Evolutionary conservation across 2,888 invertebrate genomes (phyloP).

Genomic region (Taphrorychus bicolor): DNA sequence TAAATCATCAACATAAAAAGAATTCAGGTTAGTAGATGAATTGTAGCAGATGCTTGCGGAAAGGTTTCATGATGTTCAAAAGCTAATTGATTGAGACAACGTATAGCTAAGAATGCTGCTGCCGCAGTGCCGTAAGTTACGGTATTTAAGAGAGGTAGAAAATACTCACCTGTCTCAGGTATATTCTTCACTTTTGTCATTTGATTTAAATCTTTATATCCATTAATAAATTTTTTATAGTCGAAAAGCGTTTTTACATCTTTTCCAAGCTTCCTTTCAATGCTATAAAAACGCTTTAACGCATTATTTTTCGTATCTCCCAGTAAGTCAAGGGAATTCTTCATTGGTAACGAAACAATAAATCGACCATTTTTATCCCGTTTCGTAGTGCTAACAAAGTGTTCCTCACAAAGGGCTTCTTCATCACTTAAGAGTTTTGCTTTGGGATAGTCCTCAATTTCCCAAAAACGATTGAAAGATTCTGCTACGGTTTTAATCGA

Average conservation of each 20-base stretch:
- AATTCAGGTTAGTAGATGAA: too few relatives aligned
- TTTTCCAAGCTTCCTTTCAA: conserved; percentile 8
- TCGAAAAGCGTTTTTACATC: too few relatives aligned
- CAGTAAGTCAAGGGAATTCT: neutral
- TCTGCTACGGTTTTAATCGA: conserved; percentile 9
- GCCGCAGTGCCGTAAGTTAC: conserved; percentile 1
- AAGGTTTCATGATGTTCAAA: neutral
- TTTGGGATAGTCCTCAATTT: conserved; percentile 10
- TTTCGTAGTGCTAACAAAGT: neutral
- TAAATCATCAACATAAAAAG: neutral
- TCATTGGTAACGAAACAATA: conserved; percentile 7
- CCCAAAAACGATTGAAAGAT: conserved; percentile 7
- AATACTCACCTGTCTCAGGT: conserved; percentile 26
- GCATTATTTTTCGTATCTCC: conserved; percentile 11
- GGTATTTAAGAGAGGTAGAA: conserved; percentile 30
- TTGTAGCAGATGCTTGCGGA: neutral
- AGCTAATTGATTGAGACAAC: neutral
- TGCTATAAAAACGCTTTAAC: conserved; percentile 4
- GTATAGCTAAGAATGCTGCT: neutral
- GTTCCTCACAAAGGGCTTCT: conserved; percentile 8
- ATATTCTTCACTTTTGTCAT: conserved; percentile 8
- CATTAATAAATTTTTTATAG: too few relatives aligned
- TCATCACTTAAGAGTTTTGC: neutral
- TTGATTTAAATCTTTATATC: conserved; percentile 11
- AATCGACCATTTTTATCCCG: conserved; percentile 5